Evolutionary conservation across 2,797 vertebrate species (phyloP), one percentile per base, ranked within the genome.

Genomic region (Oceanodroma leucorhoa): DNA sequence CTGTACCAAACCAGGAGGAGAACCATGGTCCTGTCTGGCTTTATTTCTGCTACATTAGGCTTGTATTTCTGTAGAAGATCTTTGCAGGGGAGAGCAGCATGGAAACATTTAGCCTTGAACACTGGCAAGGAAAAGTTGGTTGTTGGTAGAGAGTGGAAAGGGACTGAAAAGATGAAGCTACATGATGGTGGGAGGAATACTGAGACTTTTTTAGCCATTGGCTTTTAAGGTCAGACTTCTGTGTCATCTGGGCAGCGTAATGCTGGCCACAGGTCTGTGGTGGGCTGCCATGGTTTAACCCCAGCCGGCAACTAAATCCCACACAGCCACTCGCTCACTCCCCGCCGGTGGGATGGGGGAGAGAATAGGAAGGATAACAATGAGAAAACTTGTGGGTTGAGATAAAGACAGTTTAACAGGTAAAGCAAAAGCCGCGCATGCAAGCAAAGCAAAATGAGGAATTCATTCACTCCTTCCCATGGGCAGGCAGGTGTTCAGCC

Each of bases 121-220:
- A 14, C 26, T 29, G 57, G 21, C 41, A 61, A 83, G 38, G 48
- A 82, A 66, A 64, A n/a, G 22, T 5, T 64, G 5, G 5, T 50
- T n/a, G 38, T 60, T 10, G 13, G 12, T 20, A 43, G 41, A 64
- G 27, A n/a, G 24, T 34, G 26, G 36, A 72, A 75, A 93, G n/a
- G n/a, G 36, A 38, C 32, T 45, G 58, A 23, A 72, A 58, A 71
- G 18, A 7, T 14, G n/a, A 43, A 75, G 23, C 5, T 72, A 38
- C 0, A 0, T 24, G 55, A 18, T 40, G 38, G 6, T 51, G 26
- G 26, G 18, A 73, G 45, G 12, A 79, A 76, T 36, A 53, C 5
- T 5, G n/a, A 50, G 32, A 60, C 3, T 26, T 50, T 89, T 91
- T 78, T 60, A 70, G 10, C 34, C 43, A 7, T 72, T 54, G 60